Percentiles rank a stretch among this genome's conserved stretches.
These are phyloP conservation scores for Embidobia sp. DNA, from an alignment of 2,888 invertebrate species.

Conservation along the genomic window DNA sequence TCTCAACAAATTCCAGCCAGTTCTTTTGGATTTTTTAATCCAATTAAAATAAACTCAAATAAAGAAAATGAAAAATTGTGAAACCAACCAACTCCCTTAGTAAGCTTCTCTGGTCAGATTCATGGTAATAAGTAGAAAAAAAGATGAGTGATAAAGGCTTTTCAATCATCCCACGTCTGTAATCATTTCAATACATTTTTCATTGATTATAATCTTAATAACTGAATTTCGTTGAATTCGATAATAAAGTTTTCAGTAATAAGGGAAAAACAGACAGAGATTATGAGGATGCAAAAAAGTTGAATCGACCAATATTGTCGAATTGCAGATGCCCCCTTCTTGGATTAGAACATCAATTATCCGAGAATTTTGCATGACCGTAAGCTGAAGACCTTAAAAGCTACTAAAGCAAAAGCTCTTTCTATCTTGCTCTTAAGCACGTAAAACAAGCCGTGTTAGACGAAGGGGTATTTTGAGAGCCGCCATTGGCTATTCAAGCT, in stretches of 20 bases:
- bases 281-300: slow-evolving; percentile 17
- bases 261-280: slow-evolving; percentile 14
- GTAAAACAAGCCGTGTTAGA: slow-evolving; percentile 79
- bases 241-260: slow-evolving; percentile 57
- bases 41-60: slow-evolving; percentile 16
- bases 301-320: slow-evolving; percentile 13
- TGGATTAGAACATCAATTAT: slow-evolving; percentile 77
- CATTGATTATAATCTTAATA: slow-evolving; percentile 60
- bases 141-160: slow-evolving; percentile 6
- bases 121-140: slow-evolving; percentile 18
- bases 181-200: slow-evolving; percentile 44
- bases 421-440: slow-evolving; percentile 78
- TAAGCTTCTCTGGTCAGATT: too few species aligned
- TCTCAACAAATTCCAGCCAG: slow-evolving; percentile 22
- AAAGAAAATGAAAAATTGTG: not conserved
- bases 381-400: slow-evolving; percentile 79
- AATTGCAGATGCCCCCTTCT: slow-evolving; percentile 42
- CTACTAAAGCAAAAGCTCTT: slow-evolving; percentile 80
- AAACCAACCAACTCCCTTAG: too few species aligned
- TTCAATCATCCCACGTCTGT: slow-evolving; percentile 1
- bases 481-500: slow-evolving; percentile 81
- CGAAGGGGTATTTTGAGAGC: slow-evolving; percentile 79
- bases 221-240: slow-evolving; percentile 54
- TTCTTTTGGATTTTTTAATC: slow-evolving; percentile 29
- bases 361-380: slow-evolving; percentile 61